phyloP scores from a whole-genome alignment of 2,888 invertebrate species.

The Eupithecia tripunctaria region DNA sequence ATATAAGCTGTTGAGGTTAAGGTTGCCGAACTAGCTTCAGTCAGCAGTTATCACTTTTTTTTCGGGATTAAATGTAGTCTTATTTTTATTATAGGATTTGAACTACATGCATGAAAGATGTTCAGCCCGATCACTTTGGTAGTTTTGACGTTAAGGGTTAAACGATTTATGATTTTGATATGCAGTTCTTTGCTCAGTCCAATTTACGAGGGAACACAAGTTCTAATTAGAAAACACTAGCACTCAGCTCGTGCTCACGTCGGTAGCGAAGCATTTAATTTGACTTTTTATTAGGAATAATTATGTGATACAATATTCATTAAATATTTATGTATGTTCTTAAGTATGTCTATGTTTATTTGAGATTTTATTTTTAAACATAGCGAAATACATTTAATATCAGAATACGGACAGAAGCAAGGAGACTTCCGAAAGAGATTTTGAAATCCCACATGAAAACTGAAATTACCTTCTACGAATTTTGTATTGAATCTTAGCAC shows the following conservation, averaged over 20 bases:
- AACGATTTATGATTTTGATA: too few species aligned
- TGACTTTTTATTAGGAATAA: too few species aligned
- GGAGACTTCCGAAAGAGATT: constrained; percentile 46
- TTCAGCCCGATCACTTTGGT: too few species aligned
- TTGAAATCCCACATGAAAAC: constrained; percentile 40
- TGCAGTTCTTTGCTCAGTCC: too few species aligned
- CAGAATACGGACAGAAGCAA: constrained; percentile 37
- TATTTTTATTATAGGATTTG: neutral
- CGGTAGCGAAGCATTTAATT: too few species aligned
- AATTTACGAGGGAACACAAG: too few species aligned
- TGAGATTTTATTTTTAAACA: neutral
- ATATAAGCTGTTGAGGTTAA: too few species aligned
- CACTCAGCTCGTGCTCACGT: too few species aligned
- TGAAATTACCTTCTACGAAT: constrained; percentile 34
- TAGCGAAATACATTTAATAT: neutral
- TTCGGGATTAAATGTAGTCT: neutral
- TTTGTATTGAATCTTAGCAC: constrained; percentile 30
- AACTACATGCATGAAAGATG: neutral
- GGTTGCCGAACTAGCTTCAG: neutral
- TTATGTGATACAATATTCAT: too few species aligned
- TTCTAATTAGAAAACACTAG: too few species aligned
- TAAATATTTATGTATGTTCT: too few species aligned
- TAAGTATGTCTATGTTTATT: neutral
- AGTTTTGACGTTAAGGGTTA: too few species aligned
- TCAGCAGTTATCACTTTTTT: neutral